phyloP scores from a whole-genome alignment of 2,888 invertebrate genomes.

The Tolmerus cingulatus region DNA sequence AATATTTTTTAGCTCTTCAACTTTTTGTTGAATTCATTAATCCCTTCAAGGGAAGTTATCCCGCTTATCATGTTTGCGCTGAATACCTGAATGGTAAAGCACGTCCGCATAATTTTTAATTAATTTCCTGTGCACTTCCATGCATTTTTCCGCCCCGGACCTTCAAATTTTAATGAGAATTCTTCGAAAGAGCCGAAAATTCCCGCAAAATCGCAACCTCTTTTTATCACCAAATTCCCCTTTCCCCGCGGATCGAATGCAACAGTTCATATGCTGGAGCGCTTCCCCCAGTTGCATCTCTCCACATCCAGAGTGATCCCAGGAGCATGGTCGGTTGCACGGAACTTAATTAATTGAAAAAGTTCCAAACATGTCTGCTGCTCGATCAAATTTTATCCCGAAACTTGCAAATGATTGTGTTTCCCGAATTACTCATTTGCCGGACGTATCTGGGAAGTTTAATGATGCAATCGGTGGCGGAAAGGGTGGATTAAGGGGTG shows the following conservation, averaged over 20 bases:
- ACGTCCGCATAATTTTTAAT: neutral
- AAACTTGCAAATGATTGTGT: slow-evolving; percentile 42
- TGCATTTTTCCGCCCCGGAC: neutral
- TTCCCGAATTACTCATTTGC: neutral
- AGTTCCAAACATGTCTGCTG: slow-evolving; percentile 39
- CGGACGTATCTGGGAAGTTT: neutral
- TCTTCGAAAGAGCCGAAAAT: neutral
- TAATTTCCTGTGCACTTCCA: neutral
- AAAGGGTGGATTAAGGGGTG: neutral
- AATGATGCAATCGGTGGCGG: neutral
- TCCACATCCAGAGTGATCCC: neutral
- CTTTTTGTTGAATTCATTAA: too few relatives aligned
- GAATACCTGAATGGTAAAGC: neutral
- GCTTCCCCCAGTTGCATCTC: neutral
- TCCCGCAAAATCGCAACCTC: neutral
- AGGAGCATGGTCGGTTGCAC: neutral
- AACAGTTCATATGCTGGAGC: neutral
- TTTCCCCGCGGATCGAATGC: neutral
- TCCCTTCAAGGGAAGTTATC: neutral
- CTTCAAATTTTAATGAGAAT: neutral
- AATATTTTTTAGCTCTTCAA: neutral
- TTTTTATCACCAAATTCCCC: neutral
- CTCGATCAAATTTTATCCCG: slow-evolving; percentile 43
- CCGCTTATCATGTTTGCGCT: neutral
- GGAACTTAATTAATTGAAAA: slow-evolving; percentile 47